Conservation (phyloP, 1,140 invertebrate genomes). For the Bombus fervidus region DNA sequence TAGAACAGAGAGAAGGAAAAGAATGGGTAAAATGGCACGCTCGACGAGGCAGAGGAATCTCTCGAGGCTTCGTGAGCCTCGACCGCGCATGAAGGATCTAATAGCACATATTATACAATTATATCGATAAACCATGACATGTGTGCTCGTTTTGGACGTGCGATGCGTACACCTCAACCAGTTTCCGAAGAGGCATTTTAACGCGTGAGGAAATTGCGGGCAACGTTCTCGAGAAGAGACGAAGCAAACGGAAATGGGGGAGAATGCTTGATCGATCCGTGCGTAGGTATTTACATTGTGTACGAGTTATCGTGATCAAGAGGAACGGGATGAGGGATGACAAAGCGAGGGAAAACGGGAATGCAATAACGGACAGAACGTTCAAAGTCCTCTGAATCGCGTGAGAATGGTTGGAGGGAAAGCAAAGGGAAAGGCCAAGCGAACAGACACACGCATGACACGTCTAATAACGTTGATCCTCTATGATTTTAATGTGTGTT, state of each 20-base stretch:
- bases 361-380: not conserved
- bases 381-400: not conserved
- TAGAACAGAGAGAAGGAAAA: not conserved
- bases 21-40: conserved; percentile 27
- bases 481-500: conserved; percentile 73
- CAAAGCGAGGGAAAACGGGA: not conserved
- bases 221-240: conserved; percentile 8
- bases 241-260: not conserved
- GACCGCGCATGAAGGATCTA: conserved; percentile 24
- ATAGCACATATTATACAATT: conserved; percentile 46
- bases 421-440: not conserved
- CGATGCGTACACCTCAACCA: conserved; percentile 53
- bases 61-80: conserved; percentile 14
- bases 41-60: conserved; percentile 47
- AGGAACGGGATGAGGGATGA: conserved; percentile 10
- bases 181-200: conserved; percentile 26
- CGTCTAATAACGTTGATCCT: conserved; percentile 65
- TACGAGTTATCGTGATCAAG: not conserved
- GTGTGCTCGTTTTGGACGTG: conserved; percentile 57
- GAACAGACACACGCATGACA: conserved; percentile 33
- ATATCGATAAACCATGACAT: conserved; percentile 57
- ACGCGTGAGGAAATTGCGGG: not conserved
- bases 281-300: not conserved
- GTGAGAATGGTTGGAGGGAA: not conserved
- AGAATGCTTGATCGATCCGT: not conserved